These are phyloP conservation scores for Syrmaticus mikado DNA, from an alignment of 2,113 vertebrate genomes.

Conservation along the genomic window DNA sequence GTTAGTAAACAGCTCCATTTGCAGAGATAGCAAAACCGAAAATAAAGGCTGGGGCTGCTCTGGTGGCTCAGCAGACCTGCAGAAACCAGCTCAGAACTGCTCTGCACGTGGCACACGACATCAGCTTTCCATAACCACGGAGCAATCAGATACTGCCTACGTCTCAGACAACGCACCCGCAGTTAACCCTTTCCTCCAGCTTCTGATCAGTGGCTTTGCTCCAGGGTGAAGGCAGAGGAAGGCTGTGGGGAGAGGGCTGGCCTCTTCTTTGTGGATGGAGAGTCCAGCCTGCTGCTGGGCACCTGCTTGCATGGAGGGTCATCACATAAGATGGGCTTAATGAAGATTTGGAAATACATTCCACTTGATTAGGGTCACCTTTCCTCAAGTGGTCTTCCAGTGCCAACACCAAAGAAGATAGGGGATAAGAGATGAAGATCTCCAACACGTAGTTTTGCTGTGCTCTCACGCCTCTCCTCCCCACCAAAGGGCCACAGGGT, in stretches of 20 bases:
- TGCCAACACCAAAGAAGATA: not conserved
- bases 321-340: not conserved
- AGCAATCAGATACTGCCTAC: slow-evolving; percentile 29
- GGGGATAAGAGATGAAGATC: not conserved
- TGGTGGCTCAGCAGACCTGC: not conserved
- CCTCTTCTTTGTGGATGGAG: slow-evolving; percentile 1
- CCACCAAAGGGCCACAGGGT: not conserved
- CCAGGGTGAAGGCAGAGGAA: not conserved
- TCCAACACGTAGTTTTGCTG: slow-evolving; percentile 5
- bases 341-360: slow-evolving; percentile 12
- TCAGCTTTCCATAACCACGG: slow-evolving; percentile 44
- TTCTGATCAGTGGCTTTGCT: not conserved
- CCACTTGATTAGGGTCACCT: not conserved
- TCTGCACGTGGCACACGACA: not conserved
- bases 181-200: slow-evolving; percentile 3
- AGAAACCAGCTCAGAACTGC: slow-evolving; percentile 6
- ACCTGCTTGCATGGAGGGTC: slow-evolving; percentile 19
- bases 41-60: not conserved
- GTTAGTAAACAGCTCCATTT: slow-evolving; percentile 46
- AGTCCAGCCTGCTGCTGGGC: not conserved
- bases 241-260: not conserved
- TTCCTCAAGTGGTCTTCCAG: not conserved
- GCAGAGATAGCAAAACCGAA: slow-evolving; percentile 20
- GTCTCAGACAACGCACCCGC: not conserved
- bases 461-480: slow-evolving; percentile 20